Base-by-base conservation (phyloP, 2,888 invertebrate genomes). In the Epistrophella euchroma region DNA sequence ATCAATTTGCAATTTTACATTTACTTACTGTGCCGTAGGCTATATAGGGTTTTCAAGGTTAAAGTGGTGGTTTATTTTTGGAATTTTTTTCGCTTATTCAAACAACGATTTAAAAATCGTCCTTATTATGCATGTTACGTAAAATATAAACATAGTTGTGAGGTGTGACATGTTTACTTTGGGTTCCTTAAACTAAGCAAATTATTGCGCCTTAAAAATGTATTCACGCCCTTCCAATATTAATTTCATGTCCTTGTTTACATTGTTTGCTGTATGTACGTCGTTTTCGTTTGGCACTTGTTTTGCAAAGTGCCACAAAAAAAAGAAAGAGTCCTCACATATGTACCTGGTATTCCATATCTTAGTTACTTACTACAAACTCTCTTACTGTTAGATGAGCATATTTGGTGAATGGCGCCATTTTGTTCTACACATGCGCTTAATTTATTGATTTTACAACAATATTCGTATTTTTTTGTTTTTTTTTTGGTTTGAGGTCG, bases 351-450 rank as follows among this genome's bases (percentile, higher is more conserved):
- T 52, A 56, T 66, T 52, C 25, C 37, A 28, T 62, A 62, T 25
- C 17, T 25, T 19, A 15, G 55, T n/a, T 55, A 52, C 40, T 47
- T n/a, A n/a, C n/a, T 32, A 45, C 10, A 19, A 64, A 47, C 32
- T 47, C 66, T 47, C 66, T 66, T 66, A 47, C 68, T 25, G 52
- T 68, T 52, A 40, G 6, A 11, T 52, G 52, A 52, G 52, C 3
- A 52, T 37, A 37, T 76, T 72, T 81, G 17, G 81, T 85, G 85
- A 85, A 85, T 85, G 85, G 85, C 85, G 85, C 81, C 81, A 72
- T 85, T 85, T 37, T 28, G 1, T 22, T 25, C 10, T 50, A n/a
- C 81, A 73, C 85, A 76, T 81, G 85, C 85, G 81, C 56, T 17
- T 19, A 17, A 50, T 62, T 37, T 77, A 85, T 85, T 28, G 85